Conservation (phyloP, 2,113 vertebrate species). For the Tympanuchus pallidicinctus region DNA sequence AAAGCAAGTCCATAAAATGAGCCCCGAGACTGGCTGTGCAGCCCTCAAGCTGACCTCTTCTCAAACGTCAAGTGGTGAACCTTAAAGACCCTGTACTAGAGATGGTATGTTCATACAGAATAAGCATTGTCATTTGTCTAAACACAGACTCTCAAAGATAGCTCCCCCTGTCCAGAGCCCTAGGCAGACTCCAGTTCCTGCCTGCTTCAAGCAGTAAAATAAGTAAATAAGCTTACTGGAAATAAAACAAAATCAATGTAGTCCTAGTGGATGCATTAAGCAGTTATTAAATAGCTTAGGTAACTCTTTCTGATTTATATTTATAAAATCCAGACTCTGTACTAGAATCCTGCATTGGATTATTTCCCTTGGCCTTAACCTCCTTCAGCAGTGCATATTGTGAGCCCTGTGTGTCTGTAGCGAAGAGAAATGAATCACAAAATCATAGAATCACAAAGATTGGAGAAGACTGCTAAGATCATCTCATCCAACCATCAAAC, state of each 20-base stretch:
- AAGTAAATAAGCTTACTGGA: not conserved
- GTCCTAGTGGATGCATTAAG: not conserved
- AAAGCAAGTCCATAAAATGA: not conserved
- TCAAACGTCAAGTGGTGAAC: not conserved
- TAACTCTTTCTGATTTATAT: not conserved
- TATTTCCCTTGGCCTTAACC: not conserved
- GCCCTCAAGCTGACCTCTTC: not conserved
- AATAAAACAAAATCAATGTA: not conserved
- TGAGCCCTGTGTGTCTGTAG: not conserved
- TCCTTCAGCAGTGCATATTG: not conserved
- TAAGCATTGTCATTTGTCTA: not conserved
- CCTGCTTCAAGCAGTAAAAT: not conserved
- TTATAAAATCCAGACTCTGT: conserved; percentile 5
- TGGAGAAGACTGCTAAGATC: too few relatives aligned
- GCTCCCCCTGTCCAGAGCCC: not conserved
- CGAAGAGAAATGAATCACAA: not conserved
- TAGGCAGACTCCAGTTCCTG: not conserved
- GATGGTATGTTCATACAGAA: not conserved
- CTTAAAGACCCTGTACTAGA: not conserved
- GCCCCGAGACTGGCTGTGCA: not conserved
- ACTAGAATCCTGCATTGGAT: not conserved
- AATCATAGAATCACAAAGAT: too few relatives aligned
- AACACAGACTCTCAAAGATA: not conserved
- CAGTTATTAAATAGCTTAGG: not conserved
- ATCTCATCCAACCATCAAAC: too few relatives aligned